These are phyloP conservation scores for Felis chaus DNA, from an alignment of 2,113 vertebrate genomes.

Conservation along the genomic window DNA sequence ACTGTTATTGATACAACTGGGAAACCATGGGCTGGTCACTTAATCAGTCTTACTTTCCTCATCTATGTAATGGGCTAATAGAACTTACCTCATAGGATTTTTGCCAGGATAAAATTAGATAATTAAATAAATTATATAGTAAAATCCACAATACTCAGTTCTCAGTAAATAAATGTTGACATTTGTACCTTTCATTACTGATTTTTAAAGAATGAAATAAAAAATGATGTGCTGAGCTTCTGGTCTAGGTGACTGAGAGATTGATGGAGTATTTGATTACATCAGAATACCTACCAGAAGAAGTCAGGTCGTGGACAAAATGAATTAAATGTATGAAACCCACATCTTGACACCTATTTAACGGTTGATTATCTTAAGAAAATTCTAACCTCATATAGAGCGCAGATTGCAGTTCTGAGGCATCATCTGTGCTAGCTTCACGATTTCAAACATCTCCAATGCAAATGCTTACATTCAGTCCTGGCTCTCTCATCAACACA, in stretches of 20 bases:
- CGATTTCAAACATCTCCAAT: neutral
- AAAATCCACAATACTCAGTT: neutral
- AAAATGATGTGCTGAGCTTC: neutral
- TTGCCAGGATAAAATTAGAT: conserved; percentile 6
- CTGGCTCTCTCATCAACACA: conserved; percentile 32
- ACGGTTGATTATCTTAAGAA: neutral
- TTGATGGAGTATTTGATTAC: neutral
- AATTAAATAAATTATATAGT: neutral
- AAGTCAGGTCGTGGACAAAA: neutral
- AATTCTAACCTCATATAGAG: neutral
- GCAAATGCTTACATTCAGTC: neutral
- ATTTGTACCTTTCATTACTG: neutral
- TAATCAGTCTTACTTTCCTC: neutral
- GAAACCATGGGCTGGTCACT: neutral
- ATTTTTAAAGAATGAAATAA: neutral
- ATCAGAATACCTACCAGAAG: neutral
- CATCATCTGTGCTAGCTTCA: neutral
- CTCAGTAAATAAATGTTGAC: neutral
- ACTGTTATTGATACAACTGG: neutral
- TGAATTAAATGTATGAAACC: neutral
- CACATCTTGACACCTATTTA: neutral
- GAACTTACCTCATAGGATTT: neutral
- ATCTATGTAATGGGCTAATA: neutral
- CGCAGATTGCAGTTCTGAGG: neutral
- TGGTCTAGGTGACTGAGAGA: neutral